Conservation (phyloP, 2,797 vertebrate species). For the Myripristis murdjan region DNA sequence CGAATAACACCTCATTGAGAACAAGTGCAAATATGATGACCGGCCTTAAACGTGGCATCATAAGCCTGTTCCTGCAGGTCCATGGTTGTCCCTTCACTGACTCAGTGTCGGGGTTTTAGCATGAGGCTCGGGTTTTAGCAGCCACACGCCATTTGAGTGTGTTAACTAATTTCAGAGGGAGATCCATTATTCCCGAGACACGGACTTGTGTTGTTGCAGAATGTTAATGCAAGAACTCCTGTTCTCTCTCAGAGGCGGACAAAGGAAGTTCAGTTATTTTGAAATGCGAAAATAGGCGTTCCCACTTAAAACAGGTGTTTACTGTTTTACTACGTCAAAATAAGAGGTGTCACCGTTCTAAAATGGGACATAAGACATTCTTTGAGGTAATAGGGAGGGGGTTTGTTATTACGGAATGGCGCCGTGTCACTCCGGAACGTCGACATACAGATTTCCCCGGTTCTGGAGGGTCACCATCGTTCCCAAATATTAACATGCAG, state of each 20-base stretch:
- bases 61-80: no score
- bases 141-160: neutral
- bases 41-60: neutral
- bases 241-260: no score
- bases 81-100: no score
- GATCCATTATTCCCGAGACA: no score
- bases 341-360: neutral
- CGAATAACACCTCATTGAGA: neutral
- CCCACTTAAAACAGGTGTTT: no score
- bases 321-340: slow-evolving; percentile 3
- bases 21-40: neutral
- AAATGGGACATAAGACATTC: neutral
- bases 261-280: neutral
- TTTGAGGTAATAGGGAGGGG: no score
- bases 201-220: neutral
- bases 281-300: neutral
- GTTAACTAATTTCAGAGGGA: neutral
- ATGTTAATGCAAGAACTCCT: no score
- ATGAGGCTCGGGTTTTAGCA: no score
- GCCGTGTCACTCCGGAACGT: neutral
- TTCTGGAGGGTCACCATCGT: slow-evolving; percentile 8
- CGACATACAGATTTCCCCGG: neutral
- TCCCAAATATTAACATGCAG: slow-evolving; percentile 33
- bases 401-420: no score
- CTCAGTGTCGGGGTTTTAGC: neutral